Conservation (phyloP, 2,797 vertebrate species). For the Sphenodon punctatus region DNA sequence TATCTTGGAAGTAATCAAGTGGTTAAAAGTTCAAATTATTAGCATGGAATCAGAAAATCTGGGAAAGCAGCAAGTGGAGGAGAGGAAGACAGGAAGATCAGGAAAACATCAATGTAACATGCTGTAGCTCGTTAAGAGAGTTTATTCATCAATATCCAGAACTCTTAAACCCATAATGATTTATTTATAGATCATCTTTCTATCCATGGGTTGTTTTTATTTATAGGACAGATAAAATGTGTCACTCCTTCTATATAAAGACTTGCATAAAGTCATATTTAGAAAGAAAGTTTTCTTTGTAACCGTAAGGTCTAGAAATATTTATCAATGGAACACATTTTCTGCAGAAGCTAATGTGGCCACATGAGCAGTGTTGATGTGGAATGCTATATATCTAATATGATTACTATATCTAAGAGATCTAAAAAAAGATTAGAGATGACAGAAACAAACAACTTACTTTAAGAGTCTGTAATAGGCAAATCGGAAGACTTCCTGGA, state of each 20-base stretch:
- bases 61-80: background rate
- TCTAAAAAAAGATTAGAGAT: background rate
- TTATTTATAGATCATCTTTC: background rate
- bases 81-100: background rate
- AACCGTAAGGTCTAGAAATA: background rate
- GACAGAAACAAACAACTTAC: constrained; percentile 62
- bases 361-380: background rate
- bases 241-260: too few relatives aligned
- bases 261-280: background rate
- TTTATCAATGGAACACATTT: background rate
- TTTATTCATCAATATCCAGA: background rate
- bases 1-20: background rate
- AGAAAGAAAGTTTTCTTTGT: background rate
- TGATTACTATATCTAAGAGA: background rate
- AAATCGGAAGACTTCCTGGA: constrained; percentile 81
- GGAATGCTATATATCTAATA: background rate
- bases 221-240: background rate
- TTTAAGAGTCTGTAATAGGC: constrained; percentile 83
- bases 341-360: background rate
- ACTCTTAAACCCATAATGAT: background rate
- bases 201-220: background rate
- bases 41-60: background rate
- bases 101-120: background rate
- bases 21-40: background rate
- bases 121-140: background rate